These are phyloP conservation scores for Tragopan temminckii DNA, from an alignment of 2,797 vertebrate species.

Conservation along the genomic window DNA sequence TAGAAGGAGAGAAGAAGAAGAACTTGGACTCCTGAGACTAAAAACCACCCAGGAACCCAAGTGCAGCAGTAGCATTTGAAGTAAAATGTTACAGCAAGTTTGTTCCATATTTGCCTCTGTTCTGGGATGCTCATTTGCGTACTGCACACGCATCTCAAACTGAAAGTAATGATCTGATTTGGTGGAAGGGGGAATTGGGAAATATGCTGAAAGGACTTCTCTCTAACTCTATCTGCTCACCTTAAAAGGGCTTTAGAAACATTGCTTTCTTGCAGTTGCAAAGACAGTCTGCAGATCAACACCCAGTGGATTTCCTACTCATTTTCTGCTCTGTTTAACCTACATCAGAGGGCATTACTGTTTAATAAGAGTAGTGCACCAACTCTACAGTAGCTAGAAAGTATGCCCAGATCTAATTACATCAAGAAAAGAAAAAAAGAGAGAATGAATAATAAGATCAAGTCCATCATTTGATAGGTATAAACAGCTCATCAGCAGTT, in stretches of 20 bases:
- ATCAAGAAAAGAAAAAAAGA: not conserved
- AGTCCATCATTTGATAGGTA: not conserved
- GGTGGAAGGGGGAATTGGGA: not conserved
- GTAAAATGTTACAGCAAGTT: not conserved
- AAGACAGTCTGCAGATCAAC: not conserved
- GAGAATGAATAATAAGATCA: not conserved
- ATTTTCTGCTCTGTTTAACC: constrained; percentile 58
- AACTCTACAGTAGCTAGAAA: not conserved
- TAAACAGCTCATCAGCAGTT: not conserved
- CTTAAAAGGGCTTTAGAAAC: constrained; percentile 2
- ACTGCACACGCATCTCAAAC: not conserved
- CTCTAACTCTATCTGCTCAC: not conserved
- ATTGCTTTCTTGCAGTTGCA: not conserved
- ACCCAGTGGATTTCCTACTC: not conserved
- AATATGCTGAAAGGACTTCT: not conserved
- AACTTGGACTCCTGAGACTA: not conserved
- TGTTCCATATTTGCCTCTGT: not conserved
- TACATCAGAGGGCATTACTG: constrained; percentile 14
- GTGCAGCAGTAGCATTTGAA: not conserved
- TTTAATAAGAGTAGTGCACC: not conserved
- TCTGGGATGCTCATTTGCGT: not conserved
- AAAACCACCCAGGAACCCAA: not conserved
- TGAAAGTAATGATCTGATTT: not conserved
- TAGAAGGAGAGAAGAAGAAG: fast-evolving
- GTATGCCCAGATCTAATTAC: constrained; percentile 37